Conservation (phyloP, 92 coral and sea anemone species). For the Scolanthus callimorphus region DNA sequence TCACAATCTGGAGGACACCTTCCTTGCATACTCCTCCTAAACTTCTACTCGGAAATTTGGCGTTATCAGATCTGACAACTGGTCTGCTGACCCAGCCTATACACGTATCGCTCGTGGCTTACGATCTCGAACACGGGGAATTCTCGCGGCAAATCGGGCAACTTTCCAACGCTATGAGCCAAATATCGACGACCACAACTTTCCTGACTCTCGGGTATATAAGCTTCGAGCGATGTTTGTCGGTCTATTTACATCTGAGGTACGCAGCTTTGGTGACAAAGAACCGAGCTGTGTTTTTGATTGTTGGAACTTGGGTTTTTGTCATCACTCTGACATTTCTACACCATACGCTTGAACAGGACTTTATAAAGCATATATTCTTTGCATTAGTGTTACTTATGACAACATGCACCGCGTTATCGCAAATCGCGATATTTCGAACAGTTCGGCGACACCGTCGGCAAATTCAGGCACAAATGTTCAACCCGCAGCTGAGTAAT, state of each 20-base stretch:
- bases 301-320: neutral
- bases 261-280: neutral
- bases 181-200: neutral
- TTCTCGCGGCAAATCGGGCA: neutral
- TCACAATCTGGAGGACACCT: neutral
- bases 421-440: neutral
- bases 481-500: neutral
- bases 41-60: neutral
- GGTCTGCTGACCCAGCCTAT: neutral
- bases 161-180: neutral
- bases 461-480: neutral
- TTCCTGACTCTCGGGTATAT: neutral
- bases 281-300: neutral
- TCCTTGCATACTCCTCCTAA: neutral
- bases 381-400: neutral
- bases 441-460: neutral
- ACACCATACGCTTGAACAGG: neutral
- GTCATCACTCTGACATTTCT: neutral
- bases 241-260: neutral
- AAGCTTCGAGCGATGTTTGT: neutral
- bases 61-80: neutral
- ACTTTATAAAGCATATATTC: neutral
- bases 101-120: neutral
- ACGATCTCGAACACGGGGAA: neutral
- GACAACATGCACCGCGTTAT: neutral